Evolutionary conservation across 2,113 vertebrate species (phyloP).

Genomic region (Paradisaea rubra): DNA sequence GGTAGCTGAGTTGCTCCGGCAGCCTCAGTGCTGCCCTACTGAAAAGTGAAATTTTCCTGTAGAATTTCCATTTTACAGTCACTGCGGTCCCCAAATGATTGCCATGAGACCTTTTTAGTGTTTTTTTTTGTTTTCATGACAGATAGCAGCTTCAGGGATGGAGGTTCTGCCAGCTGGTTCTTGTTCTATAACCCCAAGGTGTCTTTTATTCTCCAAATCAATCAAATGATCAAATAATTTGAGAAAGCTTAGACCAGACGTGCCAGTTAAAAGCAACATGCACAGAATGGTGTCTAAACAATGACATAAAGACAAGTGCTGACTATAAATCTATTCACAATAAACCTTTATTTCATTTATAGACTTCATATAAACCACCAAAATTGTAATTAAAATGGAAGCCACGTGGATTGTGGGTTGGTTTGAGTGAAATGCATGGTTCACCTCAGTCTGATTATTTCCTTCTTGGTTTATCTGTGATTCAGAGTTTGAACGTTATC

Average conservation of each 20-base stretch:
- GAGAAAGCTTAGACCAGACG: neutral
- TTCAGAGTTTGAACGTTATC: neutral
- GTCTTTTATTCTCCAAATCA: neutral
- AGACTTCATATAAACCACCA: neutral
- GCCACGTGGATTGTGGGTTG: neutral
- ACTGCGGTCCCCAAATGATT: neutral
- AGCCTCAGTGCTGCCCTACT: neutral
- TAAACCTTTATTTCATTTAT: neutral
- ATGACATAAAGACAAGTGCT: neutral
- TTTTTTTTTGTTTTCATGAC: neutral
- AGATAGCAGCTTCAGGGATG: neutral
- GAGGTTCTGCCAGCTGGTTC: neutral
- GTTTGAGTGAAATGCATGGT: neutral
- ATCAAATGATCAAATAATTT: neutral
- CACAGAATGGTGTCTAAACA: neutral
- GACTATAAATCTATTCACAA: neutral
- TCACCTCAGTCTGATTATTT: neutral
- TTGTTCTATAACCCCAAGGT: neutral
- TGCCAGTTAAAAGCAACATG: neutral
- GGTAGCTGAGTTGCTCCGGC: neutral
- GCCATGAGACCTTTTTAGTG: accelerated
- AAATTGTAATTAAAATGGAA: neutral
- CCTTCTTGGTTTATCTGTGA: neutral
- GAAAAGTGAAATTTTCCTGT: neutral
- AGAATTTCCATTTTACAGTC: neutral